Base-by-base conservation (phyloP, 2,797 vertebrate species). In the Nothura maculosa region DNA sequence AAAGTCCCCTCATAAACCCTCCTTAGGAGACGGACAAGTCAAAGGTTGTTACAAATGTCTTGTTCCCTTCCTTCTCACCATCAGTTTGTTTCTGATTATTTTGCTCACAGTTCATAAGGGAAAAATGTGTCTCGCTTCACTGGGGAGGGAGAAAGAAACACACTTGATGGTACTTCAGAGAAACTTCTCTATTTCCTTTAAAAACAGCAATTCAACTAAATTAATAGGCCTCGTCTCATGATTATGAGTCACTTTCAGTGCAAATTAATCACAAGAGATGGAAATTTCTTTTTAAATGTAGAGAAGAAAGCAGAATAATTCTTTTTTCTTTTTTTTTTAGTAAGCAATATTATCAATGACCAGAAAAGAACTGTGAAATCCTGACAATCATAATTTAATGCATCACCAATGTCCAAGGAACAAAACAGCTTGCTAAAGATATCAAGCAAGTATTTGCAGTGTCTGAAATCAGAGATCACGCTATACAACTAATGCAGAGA, bases 61-160 rank as follows among this genome's bases (percentile, higher is more conserved):
- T 32, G 24, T 66, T 93, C 78, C 52, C 45, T 72, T 40, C 43
- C 25, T 34, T 78, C 28, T 83, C 17, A 17, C 19, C 55, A 28
- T 3, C 40, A 50, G 63, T 87, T 96, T 90, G 61, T 83, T 96
- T 90, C 66, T 92, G 48, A 89, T 94, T 92, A 84, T 68, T 92
- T 79, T 86, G 74, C 63, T 55, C 38, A 81, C 7, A 69, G 58
- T 76, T 61, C 73, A 81, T 14, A 86, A 21, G 42, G 40, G 2
- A 8, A 63, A 83, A 42, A 28, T 1, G 12, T 25, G 18, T 54
- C 28, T 82, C 36, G 28, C 90, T 94, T 93, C 50, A 30, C 38
- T 48, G 48, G 42, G 68, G 75, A 90, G 20, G 20, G 21, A 38
- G 34, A 85, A 67, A 75, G 43, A 75, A 78, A 87, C 21, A 81